These are phyloP conservation scores for Psophia crepitans DNA, from an alignment of 2,113 vertebrate species.

Conservation along the genomic window DNA sequence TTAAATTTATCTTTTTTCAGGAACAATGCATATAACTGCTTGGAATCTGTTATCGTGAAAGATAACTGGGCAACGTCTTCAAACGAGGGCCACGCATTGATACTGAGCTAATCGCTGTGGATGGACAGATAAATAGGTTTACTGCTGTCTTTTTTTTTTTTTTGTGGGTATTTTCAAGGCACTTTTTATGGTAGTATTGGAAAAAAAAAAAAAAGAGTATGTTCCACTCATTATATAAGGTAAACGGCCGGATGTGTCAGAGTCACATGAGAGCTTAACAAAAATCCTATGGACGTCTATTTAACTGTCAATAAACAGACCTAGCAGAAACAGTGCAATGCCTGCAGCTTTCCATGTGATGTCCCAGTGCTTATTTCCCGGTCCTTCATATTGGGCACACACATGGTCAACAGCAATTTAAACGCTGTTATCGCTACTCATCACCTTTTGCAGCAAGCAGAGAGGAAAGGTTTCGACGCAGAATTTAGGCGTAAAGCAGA, in stretches of 20 bases:
- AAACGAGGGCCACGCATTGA: not conserved
- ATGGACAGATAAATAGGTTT: not conserved
- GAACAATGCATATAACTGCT: not conserved
- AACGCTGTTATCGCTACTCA: constrained; percentile 24
- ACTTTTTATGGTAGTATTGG: not conserved
- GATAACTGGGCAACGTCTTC: not conserved
- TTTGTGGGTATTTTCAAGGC: not conserved
- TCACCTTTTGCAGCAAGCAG: constrained; percentile 22
- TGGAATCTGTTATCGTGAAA: not conserved
- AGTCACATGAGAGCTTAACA: constrained; percentile 41
- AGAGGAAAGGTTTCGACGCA: not conserved
- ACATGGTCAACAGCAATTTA: constrained; percentile 67
- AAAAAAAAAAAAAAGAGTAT: not conserved
- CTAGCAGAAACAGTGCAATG: constrained; percentile 21
- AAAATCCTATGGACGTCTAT: constrained; percentile 38
- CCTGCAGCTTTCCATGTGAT: constrained; percentile 69
- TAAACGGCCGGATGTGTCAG: constrained; percentile 31
- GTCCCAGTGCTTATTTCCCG: constrained; percentile 73
- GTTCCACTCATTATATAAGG: constrained; percentile 38
- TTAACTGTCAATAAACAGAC: constrained; percentile 49
- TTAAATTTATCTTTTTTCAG: not conserved
- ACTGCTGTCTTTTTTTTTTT: not conserved
- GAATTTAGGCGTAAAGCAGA: not conserved
- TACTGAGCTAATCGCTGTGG: not conserved
- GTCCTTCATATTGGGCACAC: constrained; percentile 63